A percentile compares a stretch with the other conserved stretches of the same genome.
Conservation (phyloP, 35 echinoderm and acorn worm genomes). For the Antedon bifida region DNA sequence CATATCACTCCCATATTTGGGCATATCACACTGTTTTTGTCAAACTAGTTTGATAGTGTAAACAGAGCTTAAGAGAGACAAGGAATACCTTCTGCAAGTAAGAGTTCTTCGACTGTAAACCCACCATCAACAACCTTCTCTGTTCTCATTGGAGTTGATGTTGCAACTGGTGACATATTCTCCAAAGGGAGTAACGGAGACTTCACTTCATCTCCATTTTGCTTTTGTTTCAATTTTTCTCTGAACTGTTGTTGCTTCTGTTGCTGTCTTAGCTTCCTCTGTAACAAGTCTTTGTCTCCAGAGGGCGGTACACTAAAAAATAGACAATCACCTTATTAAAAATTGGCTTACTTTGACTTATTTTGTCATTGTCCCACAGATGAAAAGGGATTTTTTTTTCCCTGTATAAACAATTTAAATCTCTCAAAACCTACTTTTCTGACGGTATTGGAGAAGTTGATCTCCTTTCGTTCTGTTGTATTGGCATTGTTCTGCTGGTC, state of each 20-base stretch:
- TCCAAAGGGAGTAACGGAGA: no score
- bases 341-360: no score
- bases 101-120: not conserved
- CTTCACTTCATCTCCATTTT: not conserved
- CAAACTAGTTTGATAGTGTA: no score
- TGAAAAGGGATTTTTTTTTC: no score
- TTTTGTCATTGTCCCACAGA: no score
- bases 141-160: not conserved
- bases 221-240: slow-evolving; percentile 59
- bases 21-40: no score
- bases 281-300: slow-evolving; percentile 14
- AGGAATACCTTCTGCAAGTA: not conserved
- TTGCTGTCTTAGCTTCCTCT: slow-evolving; percentile 54
- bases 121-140: not conserved
- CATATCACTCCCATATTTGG: no score
- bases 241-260: slow-evolving; percentile 96
- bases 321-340: not conserved
- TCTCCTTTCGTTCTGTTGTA: not conserved
- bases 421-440: not conserved
- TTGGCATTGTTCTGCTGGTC: no score
- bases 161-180: not conserved
- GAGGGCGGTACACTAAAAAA: not conserved
- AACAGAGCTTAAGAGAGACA: no score
- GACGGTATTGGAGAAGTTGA: not conserved
- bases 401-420: not conserved